A percentile compares a stretch with the other conserved stretches of the same genome.
phyloP scores from a whole-genome alignment of 2,888 invertebrate genomes.

The Eupithecia dodoneata region DNA sequence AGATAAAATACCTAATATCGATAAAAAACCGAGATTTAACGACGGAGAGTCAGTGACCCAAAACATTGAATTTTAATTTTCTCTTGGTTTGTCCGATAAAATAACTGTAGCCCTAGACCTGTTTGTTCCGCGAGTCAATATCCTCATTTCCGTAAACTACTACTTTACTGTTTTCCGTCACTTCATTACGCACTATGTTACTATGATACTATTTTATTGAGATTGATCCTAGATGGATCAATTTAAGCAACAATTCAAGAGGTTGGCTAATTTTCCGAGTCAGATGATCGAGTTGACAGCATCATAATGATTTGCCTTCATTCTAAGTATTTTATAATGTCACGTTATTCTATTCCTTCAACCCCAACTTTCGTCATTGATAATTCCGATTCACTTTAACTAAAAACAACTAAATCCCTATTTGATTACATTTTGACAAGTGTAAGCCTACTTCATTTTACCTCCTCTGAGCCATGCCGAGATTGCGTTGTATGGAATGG shows the following conservation, averaged over 20 bases:
- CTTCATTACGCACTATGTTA: background rate
- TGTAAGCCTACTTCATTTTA: background rate
- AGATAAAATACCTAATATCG: background rate
- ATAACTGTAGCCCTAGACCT: slow-evolving; percentile 65
- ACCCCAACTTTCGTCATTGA: background rate
- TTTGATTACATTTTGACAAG: background rate
- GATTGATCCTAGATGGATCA: no score
- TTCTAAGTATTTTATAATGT: background rate
- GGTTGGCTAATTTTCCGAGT: background rate
- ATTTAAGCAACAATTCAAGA: background rate
- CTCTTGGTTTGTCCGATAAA: slow-evolving; percentile 42
- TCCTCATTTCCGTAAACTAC: slow-evolving; percentile 52
- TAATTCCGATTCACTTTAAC: background rate
- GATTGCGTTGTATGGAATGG: slow-evolving; percentile 55
- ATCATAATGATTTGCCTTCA: background rate
- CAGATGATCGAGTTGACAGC: background rate
- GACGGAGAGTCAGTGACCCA: slow-evolving; percentile 31
- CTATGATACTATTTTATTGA: background rate
- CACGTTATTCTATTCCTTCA: background rate
- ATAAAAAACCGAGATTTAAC: slow-evolving; percentile 21
- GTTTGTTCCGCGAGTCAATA: slow-evolving; percentile 70
- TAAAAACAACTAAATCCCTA: background rate
- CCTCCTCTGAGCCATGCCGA: background rate
- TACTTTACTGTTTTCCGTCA: background rate
- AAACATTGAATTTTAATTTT: slow-evolving; percentile 20